phyloP scores from a whole-genome alignment of 1,140 invertebrate species.

The Diorhabda sublineata region DNA sequence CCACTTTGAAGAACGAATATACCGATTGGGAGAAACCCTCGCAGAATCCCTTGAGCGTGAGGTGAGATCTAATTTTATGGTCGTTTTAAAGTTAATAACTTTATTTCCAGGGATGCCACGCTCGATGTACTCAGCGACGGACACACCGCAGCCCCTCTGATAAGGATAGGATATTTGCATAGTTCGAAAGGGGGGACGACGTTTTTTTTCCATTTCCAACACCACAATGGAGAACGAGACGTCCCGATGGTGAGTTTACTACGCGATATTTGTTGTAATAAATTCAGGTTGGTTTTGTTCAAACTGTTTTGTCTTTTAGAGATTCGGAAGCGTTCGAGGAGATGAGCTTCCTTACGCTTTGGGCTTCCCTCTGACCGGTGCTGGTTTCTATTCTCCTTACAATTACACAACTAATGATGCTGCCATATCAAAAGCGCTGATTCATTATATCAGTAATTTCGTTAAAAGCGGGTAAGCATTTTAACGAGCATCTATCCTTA shows the following conservation, averaged over 20 bases:
- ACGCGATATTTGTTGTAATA: background rate
- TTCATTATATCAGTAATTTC: conserved; percentile 81
- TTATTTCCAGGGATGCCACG: conserved; percentile 59
- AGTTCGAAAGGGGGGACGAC: conserved; percentile 71
- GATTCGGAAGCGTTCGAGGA: conserved; percentile 77
- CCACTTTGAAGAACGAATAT: conserved; percentile 87
- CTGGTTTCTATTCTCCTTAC: conserved; percentile 56
- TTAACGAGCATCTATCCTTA: too few species aligned
- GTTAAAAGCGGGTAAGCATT: conserved; percentile 69
- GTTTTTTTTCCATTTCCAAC: conserved; percentile 85
- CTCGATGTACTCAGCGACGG: conserved; percentile 79
- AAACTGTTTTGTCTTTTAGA: conserved; percentile 49
- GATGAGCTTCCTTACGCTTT: conserved; percentile 93
- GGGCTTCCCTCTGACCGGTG: conserved; percentile 78
- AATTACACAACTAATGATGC: conserved; percentile 72
- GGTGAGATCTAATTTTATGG: background rate
- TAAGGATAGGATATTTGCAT: conserved; percentile 76
- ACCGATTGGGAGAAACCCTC: conserved; percentile 83
- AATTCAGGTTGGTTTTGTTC: background rate
- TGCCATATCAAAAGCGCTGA: conserved; percentile 66
- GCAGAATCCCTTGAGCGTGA: conserved; percentile 68
- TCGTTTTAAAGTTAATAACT: background rate
- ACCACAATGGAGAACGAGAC: conserved; percentile 68
- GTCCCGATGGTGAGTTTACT: conserved; percentile 63
- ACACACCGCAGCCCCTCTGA: conserved; percentile 76